Evolutionary conservation across 2,888 invertebrate genomes (phyloP).

Genomic region (Drosophila kanekoi): DNA sequence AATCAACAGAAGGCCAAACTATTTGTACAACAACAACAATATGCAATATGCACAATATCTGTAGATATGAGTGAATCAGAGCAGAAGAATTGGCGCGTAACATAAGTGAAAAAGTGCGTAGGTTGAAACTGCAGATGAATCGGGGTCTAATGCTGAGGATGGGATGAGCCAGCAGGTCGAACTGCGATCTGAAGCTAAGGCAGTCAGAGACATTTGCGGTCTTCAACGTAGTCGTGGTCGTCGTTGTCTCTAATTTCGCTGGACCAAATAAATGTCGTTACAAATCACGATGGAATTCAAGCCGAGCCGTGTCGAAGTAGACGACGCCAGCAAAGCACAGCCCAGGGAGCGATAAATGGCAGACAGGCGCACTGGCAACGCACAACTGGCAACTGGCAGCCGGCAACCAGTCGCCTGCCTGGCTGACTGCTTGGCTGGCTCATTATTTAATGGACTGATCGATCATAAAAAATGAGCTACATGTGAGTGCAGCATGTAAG

Average conservation of each 20-base stretch:
- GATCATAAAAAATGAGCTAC: constrained; percentile 83
- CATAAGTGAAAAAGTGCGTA: constrained; percentile 66
- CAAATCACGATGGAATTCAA: constrained; percentile 83
- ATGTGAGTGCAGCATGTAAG: constrained; percentile 72
- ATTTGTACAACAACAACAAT: constrained; percentile 26
- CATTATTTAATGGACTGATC: constrained; percentile 84
- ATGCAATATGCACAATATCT: constrained; percentile 8
- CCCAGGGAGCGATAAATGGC: constrained; percentile 79
- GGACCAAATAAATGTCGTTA: constrained; percentile 83
- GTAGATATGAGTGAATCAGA: constrained; percentile 49
- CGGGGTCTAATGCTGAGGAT: constrained; percentile 19
- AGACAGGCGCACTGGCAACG: constrained; percentile 43
- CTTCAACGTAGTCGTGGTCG: constrained; percentile 33
- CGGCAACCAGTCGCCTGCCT: constrained; percentile 21
- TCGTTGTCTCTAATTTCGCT: constrained; percentile 74
- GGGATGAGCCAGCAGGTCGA: constrained; percentile 1
- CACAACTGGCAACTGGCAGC: constrained; percentile 37
- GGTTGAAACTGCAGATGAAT: constrained; percentile 46
- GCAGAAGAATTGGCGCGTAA: constrained; percentile 50
- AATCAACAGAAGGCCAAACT: constrained; percentile 59
- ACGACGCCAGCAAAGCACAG: constrained; percentile 65
- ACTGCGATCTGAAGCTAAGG: constrained; percentile 2
- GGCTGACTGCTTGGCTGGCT: constrained; percentile 52
- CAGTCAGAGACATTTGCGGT: constrained; percentile 31
- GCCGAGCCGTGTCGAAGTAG: constrained; percentile 49